phyloP scores from a whole-genome alignment of 2,888 invertebrate species.

The Papilio demoleus region DNA sequence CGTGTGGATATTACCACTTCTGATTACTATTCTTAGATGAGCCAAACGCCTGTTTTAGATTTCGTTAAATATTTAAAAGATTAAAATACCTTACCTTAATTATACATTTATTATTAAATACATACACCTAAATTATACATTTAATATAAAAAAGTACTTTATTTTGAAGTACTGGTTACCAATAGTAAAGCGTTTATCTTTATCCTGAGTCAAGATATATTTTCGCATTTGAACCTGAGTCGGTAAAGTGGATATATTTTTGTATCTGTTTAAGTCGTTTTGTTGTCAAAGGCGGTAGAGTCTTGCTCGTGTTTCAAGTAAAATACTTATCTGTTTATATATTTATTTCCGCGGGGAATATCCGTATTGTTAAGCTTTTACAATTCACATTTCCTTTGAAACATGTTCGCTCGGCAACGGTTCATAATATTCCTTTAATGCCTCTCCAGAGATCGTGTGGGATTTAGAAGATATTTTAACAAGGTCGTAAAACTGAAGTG shows the following conservation, averaged over 20 bases:
- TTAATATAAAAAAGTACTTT: no score
- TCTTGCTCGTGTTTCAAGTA: background rate
- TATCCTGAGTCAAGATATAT: background rate
- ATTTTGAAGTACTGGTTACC: no score
- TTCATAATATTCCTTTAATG: constrained; percentile 19
- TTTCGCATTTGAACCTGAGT: background rate
- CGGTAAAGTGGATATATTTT: background rate
- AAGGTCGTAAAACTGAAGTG: constrained; percentile 3
- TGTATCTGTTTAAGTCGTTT: background rate
- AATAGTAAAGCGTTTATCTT: background rate
- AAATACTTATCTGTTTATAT: constrained; percentile 20
- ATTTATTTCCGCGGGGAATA: constrained; percentile 32
- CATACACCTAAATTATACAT: no score
- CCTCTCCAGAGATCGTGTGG: constrained; percentile 6
- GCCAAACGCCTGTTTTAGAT: no score
- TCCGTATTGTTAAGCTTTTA: constrained; percentile 26
- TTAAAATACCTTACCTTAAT: no score
- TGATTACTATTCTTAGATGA: background rate
- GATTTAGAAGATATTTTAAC: constrained; percentile 12
- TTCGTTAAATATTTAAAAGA: no score
- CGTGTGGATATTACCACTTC: background rate
- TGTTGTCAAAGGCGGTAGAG: background rate
- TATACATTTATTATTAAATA: no score
- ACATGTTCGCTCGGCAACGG: constrained; percentile 16
- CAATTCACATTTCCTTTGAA: constrained; percentile 25